Base-by-base conservation (phyloP, 2,113 vertebrate species). In the Hippocampus barbouri region DNA sequence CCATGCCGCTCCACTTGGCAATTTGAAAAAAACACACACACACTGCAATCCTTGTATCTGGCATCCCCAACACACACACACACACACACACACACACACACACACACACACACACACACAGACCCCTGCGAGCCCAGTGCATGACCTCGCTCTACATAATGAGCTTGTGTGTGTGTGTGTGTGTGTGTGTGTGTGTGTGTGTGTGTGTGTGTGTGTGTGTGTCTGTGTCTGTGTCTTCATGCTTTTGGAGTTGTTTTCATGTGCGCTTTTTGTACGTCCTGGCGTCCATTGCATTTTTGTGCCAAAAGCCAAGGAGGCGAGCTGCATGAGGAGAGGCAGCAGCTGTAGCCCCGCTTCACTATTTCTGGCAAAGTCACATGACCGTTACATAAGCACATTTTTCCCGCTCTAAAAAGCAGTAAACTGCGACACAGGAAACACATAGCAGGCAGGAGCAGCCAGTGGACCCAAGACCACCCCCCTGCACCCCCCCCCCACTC, bases 351-450 rank as follows among this genome's bases (percentile, higher is more conserved):
- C 90, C 83, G 88, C 89, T 61, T 61, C 91, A 93, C 93, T 93
- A 93, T 93, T 93, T 93, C 91, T 93, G 93, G 90, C 91, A 83
- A 88, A 89, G 86, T 93, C 93, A 93, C 90, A 91, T 93, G 93
- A 93, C 91, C 83, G 84, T 93, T 93, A 93, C 93, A 93, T 93
- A 93, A 93, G 92, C 91, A 89, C 90, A 93, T 93, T 93, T 93
- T 92, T 93, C 92, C 89, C 93, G 91, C 93, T 93, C 93, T 93
- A 92, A 92, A 93, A 93, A 93, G 90, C 91, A 90, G 91, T 93
- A 90, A 93, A 93, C 89, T 91, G 91, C 91, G 84, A 92, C 91
- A 91, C 90, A 92, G 93, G 91, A 91, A 93, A 89, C 84, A 87
- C 87, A 90, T 89, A 79, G 47, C 84, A 80, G 82, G 59, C 27